Base-by-base conservation (phyloP, 2,888 invertebrate genomes). In the Drosophila histrio region DNA sequence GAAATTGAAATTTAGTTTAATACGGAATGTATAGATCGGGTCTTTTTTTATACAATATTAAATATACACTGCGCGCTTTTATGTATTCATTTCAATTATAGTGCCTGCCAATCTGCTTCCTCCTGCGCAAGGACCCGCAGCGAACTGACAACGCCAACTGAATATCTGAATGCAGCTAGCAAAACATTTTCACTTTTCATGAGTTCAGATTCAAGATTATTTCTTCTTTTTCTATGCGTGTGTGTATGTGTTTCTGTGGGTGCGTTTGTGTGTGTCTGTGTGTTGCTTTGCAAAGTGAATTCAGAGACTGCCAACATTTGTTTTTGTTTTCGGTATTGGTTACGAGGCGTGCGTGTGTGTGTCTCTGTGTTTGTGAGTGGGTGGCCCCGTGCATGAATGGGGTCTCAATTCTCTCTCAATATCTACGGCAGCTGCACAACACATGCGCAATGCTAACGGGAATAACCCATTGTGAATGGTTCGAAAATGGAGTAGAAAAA, bases 51-150 rank as follows among this genome's bases (percentile, higher is more conserved):
- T 58, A 39, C 24, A 53, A 44, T 34, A n/a, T 34, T 26, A 19
- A 53, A 54, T 49, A 47, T 15, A 62, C 50, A 61, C 46, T 76
- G 64, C 72, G 77, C 72, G 77, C 72, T 28, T 59, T 76, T 43
- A 53, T 28, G 13, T 26, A 60, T 58, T 30, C 63, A 79, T 53
- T 60, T 53, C 44, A 36, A 8, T 22, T 43, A 41, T 28, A 36
- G 28, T 61, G 61, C 19, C 46, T 56, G 64, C 47, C 70, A 57
- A 68, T 60, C 49, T 58, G 80, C 53, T 76, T 67, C 74, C 78
- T 80, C 84, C 84, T 77, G 77, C 77, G 85, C 81, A 87, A 81
- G 81, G 81, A 81, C 81, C 81, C 87, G 87, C 88, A 87, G 81
- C 78, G 77, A 84, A 81, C 87, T 81, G 77, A 88, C 62, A 78